Evolutionary conservation across 2,888 invertebrate genomes (phyloP), one percentile per base, ranked within the genome.

Genomic region (Synergus itoensis): DNA sequence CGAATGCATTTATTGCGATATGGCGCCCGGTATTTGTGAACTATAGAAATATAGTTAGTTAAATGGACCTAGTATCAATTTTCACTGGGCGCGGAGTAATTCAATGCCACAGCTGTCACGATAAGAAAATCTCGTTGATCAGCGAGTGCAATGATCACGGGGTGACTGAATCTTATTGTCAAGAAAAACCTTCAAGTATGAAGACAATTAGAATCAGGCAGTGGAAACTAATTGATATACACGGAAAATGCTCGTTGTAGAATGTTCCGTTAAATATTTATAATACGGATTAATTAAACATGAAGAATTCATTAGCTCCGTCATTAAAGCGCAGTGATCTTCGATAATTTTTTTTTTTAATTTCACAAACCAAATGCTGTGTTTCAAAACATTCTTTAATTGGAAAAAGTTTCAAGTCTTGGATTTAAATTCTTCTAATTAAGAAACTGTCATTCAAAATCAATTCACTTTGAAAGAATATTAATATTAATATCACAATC

Each of bases 71-170:
- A 79, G 85, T 83, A 82, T 87, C 82, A 81, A 86, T 86, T 87
- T 85, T 82, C 84, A 84, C 81, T 82, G 79, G 78, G 79, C 78
- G 78, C 78, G 77, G 79, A 65, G 85, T 86, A 85, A 86, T 87
- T 87, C 80, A 82, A 86, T 83, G 84, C 85, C 84, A 83, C 85
- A 84, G 81, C 85, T 83, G 85, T 85, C 83, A 77, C 69, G 81
- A 84, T 84, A 84, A 84, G 79, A 75, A 81, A 83, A 83, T 81
- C 78, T 83, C 45, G 82, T 81, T 79, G 84, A 84, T 84, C 79
- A 77, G n/a, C n/a, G 36, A 73, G 69, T 45, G 69, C 69, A 69
- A 69, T 45, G 45, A 65, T 65, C 65, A 40, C 40, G 69, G 45
- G 45, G 48, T 69, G 69, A 73, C 28, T 73, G 45, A 53, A 73